These are phyloP conservation scores for Ichneumon xanthorius DNA, from an alignment of 2,888 invertebrate genomes.

Conservation along the genomic window DNA sequence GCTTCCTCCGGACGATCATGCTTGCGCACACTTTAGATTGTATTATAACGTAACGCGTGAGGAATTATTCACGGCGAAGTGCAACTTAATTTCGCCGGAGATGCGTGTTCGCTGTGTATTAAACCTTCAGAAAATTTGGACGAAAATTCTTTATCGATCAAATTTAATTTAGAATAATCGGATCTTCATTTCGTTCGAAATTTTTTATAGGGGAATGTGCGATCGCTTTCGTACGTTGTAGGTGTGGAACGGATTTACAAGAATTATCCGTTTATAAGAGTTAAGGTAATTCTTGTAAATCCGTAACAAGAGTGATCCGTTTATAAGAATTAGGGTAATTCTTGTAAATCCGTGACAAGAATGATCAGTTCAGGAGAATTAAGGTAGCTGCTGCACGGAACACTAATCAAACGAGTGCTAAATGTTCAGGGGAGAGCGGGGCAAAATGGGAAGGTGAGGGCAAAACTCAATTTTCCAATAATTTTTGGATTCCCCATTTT, in stretches of 20 bases:
- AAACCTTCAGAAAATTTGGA: neutral
- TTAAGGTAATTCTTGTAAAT: neutral
- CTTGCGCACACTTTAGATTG: constrained; percentile 57
- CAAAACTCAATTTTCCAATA: too few relatives aligned
- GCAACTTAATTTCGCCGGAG: constrained; percentile 13
- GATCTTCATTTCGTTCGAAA: neutral
- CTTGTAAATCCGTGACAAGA: too few relatives aligned
- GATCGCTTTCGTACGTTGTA: neutral
- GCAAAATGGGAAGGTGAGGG: too few relatives aligned
- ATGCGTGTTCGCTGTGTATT: neutral
- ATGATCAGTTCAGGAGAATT: too few relatives aligned
- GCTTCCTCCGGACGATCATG: constrained; percentile 69
- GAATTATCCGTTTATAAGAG: neutral
- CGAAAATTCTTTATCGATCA: neutral
- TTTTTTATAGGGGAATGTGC: neutral
- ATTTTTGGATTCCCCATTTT: too few relatives aligned
- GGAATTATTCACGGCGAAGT: constrained; percentile 13
- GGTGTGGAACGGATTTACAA: neutral
- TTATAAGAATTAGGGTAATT: too few relatives aligned
- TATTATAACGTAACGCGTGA: constrained; percentile 30
- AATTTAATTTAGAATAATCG: neutral
- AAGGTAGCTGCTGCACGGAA: too few relatives aligned
- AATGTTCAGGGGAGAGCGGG: too few relatives aligned
- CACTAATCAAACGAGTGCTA: too few relatives aligned
- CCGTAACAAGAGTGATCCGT: neutral